Base-by-base conservation (phyloP, 2,113 vertebrate species). In the Cheirogaleus medius region DNA sequence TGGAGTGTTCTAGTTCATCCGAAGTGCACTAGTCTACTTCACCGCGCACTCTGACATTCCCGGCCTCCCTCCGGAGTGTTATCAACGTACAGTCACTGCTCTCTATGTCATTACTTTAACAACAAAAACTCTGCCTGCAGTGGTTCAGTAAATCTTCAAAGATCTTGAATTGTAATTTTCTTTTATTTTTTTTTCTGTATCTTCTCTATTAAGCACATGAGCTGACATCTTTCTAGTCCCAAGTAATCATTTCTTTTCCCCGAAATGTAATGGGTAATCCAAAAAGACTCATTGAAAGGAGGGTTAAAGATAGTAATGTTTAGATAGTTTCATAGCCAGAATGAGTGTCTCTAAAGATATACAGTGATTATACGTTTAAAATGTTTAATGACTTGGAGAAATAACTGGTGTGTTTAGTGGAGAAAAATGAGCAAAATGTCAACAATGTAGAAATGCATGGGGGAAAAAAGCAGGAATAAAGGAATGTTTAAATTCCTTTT, bases 1-100 rank as follows among this genome's bases (percentile, higher is more conserved):
- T 68, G 34, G 49, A 29, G 49, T 37, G 49, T 29, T 34, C 34
- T 23, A 42, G 97, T 82, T 98, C 91, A n/a, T 23, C 44, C 1
- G 10, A 25, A 97, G 73, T 25, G 18, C 74, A 23, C 17, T 0
- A 0, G n/a, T 49, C 73, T 4, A 0, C 54, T 17, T 44, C 0
- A 18, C 42, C 3, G 76, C 10, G 0, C 20, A 10, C 85, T 14
- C 69, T 14, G 34, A 8, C 77, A 21, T 44, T 11, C 90, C 83
- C 2, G 0, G 37, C 58, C 20, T n/a, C 47, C 20, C 71, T 37
- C n/a, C 32, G 2, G 9, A 18, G 12, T 8, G 27, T 39, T 17
- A 8, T 13, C 74, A 20, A 2, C 20, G 3, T 3, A 2, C 34
- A 37, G 87, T 8, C 87, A 0, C 49, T 1, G 23, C 52, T 23